Conservation (phyloP, 2,888 invertebrate genomes). For the Apamea epomidion region DNA sequence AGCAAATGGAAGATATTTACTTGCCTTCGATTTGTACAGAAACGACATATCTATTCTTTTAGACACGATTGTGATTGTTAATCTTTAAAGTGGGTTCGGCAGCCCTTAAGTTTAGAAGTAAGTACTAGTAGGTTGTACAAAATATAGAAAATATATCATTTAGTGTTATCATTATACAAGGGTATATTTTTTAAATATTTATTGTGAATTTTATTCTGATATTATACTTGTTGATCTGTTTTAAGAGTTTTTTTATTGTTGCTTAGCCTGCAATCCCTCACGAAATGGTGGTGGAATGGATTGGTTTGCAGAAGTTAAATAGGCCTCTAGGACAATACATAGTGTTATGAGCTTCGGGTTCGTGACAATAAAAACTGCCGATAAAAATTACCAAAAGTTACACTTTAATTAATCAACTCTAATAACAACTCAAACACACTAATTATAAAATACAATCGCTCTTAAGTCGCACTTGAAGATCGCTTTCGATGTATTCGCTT, state of each 20-base stretch:
- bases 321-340: background rate
- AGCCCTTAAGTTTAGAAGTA: constrained; percentile 40
- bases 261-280: background rate
- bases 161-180: constrained; percentile 68
- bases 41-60: background rate
- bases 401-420: too few species aligned
- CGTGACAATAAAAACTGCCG: too few species aligned
- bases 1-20: background rate
- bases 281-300: background rate
- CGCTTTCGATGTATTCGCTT: too few species aligned
- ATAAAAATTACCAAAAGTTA: too few species aligned
- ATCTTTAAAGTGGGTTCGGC: constrained; percentile 34
- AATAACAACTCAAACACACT: too few species aligned
- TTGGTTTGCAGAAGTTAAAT: background rate
- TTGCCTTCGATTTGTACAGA: background rate
- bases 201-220: constrained; percentile 75
- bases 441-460: too few species aligned
- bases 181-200: constrained; percentile 84
- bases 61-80: constrained; percentile 23
- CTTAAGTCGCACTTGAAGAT: too few species aligned
- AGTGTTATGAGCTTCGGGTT: too few species aligned
- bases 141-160: constrained; percentile 53
- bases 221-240: constrained; percentile 86
- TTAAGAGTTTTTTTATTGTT: constrained; percentile 60
- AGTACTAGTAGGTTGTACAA: constrained; percentile 66